Evolutionary conservation across 2,797 vertebrate species (phyloP).

Genomic region (Phoebastria nigripes): DNA sequence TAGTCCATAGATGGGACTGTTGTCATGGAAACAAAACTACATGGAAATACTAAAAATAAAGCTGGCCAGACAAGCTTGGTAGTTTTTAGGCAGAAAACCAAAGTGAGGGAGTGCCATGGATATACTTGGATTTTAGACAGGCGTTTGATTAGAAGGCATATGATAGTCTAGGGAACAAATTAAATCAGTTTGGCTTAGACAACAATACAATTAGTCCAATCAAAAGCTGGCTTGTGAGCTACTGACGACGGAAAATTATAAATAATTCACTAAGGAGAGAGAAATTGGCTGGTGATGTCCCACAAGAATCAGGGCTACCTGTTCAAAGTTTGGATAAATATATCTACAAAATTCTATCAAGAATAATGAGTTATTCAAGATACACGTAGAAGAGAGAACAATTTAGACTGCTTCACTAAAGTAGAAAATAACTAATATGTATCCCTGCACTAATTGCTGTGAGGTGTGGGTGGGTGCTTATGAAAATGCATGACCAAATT

Average conservation of each 20-base stretch:
- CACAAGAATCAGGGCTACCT: not conserved
- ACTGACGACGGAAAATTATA: not conserved
- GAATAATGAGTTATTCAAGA: not conserved
- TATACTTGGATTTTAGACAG: not conserved
- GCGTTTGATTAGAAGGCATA: not conserved
- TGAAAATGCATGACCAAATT: not conserved
- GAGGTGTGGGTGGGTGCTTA: not conserved
- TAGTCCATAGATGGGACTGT: not conserved
- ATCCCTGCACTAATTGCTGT: not conserved
- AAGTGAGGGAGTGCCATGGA: not conserved
- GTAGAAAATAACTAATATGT: not conserved
- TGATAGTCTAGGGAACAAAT: not conserved
- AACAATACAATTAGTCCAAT: not conserved
- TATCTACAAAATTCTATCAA: not conserved
- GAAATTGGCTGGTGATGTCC: not conserved
- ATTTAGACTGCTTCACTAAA: not conserved
- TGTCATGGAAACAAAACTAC: not conserved
- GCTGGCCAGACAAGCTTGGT: not conserved
- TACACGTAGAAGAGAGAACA: not conserved
- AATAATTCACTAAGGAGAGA: not conserved
- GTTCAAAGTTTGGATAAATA: not conserved
- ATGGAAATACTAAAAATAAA: conserved; percentile 19
- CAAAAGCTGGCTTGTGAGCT: not conserved
- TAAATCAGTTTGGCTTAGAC: not conserved
- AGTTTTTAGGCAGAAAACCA: not conserved